These are phyloP conservation scores for Arenaria interpres DNA, from an alignment of 2,113 vertebrate species.

Conservation along the genomic window DNA sequence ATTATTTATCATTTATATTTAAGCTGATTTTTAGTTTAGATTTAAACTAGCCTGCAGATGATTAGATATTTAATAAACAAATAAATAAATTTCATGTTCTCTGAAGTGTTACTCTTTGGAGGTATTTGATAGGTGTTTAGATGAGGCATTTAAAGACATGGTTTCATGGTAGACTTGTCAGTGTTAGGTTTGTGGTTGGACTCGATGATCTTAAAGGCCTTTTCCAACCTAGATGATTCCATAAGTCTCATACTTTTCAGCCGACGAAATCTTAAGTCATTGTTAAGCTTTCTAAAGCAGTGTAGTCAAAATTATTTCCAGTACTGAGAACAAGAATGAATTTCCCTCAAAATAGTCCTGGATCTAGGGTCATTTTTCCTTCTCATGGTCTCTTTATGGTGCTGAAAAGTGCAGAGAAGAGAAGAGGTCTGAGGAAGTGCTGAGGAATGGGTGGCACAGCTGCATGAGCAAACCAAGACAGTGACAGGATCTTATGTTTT, in stretches of 20 bases:
- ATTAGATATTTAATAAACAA: not conserved
- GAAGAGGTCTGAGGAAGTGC: not conserved
- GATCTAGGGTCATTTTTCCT: not conserved
- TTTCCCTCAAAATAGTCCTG: not conserved
- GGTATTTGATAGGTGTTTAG: rapidly evolving
- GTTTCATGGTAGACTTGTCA: not conserved
- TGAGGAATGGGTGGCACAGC: not conserved
- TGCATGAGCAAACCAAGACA: not conserved
- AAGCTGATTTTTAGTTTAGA: not conserved
- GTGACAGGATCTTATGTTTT: not conserved
- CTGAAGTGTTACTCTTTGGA: not conserved
- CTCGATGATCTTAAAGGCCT: not conserved
- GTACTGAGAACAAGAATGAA: not conserved
- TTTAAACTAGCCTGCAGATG: not conserved
- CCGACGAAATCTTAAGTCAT: not conserved
- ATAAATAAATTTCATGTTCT: not conserved
- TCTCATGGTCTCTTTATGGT: not conserved
- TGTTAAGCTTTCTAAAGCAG: not conserved
- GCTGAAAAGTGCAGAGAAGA: not conserved
- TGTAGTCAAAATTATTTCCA: not conserved
- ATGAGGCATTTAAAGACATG: not conserved
- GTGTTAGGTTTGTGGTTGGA: not conserved
- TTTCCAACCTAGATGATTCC: not conserved
- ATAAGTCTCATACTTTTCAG: not conserved
- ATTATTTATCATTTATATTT: not conserved